These are phyloP conservation scores for Limnephilus lunatus DNA, from an alignment of 2,888 invertebrate species.

Conservation along the genomic window DNA sequence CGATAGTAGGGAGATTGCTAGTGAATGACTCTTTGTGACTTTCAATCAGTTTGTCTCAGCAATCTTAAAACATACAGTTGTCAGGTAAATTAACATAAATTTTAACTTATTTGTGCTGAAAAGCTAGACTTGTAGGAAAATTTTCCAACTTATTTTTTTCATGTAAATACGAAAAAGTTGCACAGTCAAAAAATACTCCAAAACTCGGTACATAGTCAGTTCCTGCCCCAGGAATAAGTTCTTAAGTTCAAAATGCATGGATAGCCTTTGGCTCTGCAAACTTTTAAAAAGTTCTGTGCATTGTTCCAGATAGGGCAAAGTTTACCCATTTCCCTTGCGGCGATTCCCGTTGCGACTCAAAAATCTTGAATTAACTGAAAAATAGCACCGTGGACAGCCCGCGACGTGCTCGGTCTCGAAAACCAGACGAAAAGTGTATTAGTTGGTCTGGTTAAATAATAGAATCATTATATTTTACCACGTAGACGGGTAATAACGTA, in stretches of 20 bases:
- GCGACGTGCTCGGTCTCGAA: neutral
- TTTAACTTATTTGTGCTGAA: neutral
- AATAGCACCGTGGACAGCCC: neutral
- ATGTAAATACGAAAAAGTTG: neutral
- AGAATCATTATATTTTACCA: neutral
- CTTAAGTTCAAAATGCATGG: slow-evolving; percentile 11
- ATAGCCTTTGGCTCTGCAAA: slow-evolving; percentile 1
- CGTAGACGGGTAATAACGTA: neutral
- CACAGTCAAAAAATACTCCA: neutral
- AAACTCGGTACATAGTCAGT: neutral
- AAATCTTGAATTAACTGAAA: neutral
- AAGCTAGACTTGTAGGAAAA: neutral
- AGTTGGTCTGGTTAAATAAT: neutral
- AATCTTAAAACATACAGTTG: too few species aligned
- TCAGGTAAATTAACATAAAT: too few species aligned
- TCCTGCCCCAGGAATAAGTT: neutral
- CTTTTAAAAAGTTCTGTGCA: slow-evolving; percentile 7
- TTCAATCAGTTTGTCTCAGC: too few species aligned
- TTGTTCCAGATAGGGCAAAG: neutral
- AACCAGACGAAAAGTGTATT: neutral
- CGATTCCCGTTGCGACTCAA: neutral
- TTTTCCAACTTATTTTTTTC: neutral
- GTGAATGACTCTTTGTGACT: too few species aligned
- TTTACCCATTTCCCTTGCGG: neutral
- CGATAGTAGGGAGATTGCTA: too few species aligned